These are phyloP conservation scores for Strigamia crassipes DNA, from an alignment of 2,888 invertebrate species.

Conservation along the genomic window DNA sequence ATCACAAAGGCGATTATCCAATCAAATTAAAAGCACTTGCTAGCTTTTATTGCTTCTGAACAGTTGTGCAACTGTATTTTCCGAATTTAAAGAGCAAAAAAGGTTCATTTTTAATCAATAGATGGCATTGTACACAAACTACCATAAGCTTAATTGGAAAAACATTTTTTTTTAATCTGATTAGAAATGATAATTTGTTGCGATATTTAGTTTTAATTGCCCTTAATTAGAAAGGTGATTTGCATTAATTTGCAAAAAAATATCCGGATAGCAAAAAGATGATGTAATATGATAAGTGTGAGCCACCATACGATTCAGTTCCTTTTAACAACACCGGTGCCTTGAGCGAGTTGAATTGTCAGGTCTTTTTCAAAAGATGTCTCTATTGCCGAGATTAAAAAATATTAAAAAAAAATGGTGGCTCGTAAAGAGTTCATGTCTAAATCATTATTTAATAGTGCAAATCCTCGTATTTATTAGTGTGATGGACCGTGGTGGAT, in stretches of 20 bases:
- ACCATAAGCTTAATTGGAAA: too few relatives aligned
- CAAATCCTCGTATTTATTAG: neutral
- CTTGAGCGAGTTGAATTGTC: neutral
- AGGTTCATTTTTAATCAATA: neutral
- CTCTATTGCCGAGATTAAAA: neutral
- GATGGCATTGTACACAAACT: neutral
- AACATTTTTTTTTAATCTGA: too few relatives aligned
- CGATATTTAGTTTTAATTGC: too few relatives aligned
- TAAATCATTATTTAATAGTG: neutral
- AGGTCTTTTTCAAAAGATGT: neutral
- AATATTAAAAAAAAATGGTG: neutral
- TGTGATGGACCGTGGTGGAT: too few relatives aligned
- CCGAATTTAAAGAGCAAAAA: too few relatives aligned
- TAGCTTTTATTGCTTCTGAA: too few relatives aligned
- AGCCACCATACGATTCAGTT: neutral
- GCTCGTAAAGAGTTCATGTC: neutral
- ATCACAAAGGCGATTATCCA: too few relatives aligned
- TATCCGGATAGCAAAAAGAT: too few relatives aligned
- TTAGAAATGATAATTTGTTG: too few relatives aligned
- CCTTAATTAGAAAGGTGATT: neutral
- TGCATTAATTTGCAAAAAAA: neutral
- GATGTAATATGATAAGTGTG: neutral
- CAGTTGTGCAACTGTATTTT: too few relatives aligned
- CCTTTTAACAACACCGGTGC: neutral
- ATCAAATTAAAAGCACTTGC: too few relatives aligned